Evolutionary conservation across 2,888 invertebrate genomes (phyloP).

Genomic region (Pandemis heparana): DNA sequence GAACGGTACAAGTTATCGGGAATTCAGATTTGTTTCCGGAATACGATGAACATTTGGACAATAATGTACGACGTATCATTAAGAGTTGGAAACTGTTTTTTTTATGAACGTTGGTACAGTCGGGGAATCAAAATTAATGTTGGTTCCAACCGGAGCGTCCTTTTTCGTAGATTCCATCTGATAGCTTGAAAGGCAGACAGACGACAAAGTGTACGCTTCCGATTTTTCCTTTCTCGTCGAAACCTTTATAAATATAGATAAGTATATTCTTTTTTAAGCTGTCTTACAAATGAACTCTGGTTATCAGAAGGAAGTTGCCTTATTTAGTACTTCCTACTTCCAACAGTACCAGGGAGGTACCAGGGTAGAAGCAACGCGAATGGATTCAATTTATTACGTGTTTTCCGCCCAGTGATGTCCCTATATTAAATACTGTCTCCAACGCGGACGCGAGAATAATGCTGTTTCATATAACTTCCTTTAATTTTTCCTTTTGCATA

Average conservation of each 20-base stretch:
- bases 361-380: slow-evolving; percentile 1
- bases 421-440: slow-evolving; percentile 9
- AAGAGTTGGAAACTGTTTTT: too few species aligned
- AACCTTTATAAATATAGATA: not conserved
- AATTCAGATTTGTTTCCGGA: not conserved
- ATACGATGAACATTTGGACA: not conserved
- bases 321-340: slow-evolving; percentile 3
- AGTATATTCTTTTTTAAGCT: not conserved
- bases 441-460: not conserved
- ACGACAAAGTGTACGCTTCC: not conserved
- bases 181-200: not conserved
- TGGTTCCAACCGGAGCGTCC: not conserved
- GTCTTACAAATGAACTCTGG: not conserved
- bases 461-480: not conserved
- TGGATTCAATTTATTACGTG: slow-evolving; percentile 34
- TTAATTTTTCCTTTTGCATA: not conserved
- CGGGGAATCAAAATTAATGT: not conserved
- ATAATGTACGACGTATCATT: too few species aligned
- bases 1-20: not conserved
- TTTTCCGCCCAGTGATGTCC: slow-evolving; percentile 7
- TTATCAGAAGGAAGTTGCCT: not conserved
- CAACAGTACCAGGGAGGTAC: not conserved
- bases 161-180: not conserved
- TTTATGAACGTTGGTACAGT: too few species aligned
- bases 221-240: not conserved